Evolutionary conservation across 2,113 vertebrate genomes (phyloP).

Genomic region (Oreotrochilus melanogaster): DNA sequence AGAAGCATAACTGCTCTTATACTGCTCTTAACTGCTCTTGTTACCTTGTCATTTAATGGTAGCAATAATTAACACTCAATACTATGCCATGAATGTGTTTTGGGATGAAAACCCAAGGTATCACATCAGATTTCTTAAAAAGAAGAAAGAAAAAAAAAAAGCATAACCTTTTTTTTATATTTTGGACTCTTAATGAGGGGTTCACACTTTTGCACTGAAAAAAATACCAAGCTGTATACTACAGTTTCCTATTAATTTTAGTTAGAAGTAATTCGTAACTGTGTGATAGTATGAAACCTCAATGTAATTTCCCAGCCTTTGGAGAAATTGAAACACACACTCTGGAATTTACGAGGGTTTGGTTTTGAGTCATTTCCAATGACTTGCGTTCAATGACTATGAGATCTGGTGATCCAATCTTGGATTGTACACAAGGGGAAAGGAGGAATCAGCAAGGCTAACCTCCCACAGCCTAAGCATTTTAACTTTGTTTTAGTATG

Average conservation of each 20-base stretch:
- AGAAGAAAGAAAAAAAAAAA: background rate
- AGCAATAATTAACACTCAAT: background rate
- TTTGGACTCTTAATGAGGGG: background rate
- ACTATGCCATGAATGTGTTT: background rate
- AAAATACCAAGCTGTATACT: background rate
- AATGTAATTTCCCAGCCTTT: background rate
- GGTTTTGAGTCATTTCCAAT: background rate
- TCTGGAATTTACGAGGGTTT: background rate
- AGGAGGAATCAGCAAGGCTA: background rate
- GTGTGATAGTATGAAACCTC: background rate
- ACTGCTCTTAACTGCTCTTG: background rate
- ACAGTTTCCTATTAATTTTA: background rate
- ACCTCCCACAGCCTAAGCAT: background rate
- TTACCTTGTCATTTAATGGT: background rate
- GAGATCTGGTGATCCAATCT: background rate
- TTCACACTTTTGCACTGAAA: background rate
- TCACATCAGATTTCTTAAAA: background rate
- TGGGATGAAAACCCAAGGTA: background rate
- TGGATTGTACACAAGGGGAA: background rate
- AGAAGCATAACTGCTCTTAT: background rate
- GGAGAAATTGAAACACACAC: background rate
- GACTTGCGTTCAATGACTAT: background rate
- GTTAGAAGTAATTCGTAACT: background rate
- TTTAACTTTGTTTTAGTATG: background rate
- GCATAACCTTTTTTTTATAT: background rate